Evolutionary conservation across 2,888 invertebrate species (phyloP).

Genomic region (Spodoptera littoralis): DNA sequence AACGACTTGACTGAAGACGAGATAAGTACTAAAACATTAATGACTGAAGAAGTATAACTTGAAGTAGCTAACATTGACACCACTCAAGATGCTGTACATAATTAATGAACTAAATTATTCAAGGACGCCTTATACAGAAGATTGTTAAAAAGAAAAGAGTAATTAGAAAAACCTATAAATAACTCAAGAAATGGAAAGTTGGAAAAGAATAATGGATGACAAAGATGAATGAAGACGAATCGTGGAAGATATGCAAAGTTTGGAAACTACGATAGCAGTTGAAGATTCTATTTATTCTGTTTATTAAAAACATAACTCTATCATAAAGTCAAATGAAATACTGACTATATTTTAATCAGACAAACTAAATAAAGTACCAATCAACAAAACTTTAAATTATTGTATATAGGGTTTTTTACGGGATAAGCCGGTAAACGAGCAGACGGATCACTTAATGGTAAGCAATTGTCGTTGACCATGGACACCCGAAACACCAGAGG

Average conservation of each 20-base stretch:
- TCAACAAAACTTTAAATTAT: not conserved
- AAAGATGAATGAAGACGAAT: conserved; percentile 48
- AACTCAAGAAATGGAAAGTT: conserved; percentile 44
- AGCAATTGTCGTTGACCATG: too few relatives aligned
- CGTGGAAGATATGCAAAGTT: conserved; percentile 30
- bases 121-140: conserved; percentile 16
- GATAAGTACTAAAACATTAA: conserved; percentile 26
- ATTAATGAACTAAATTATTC: conserved; percentile 33
- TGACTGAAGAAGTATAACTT: conserved; percentile 23
- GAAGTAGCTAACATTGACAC: conserved; percentile 29
- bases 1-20: not conserved
- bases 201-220: conserved; percentile 42
- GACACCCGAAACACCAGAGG: too few relatives aligned
- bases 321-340: too few relatives aligned
- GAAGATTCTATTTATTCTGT: conserved; percentile 1
- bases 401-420: too few relatives aligned
- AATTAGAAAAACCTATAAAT: conserved; percentile 43
- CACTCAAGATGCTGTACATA: conserved; percentile 30
- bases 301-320: too few relatives aligned
- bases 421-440: too few relatives aligned
- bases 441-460: too few relatives aligned
- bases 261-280: conserved; percentile 18
- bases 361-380: not conserved
- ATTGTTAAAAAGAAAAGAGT: conserved; percentile 14
- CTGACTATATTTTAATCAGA: not conserved